These are phyloP conservation scores for Augochlora pura DNA, from an alignment of 1,140 invertebrate genomes.

Conservation along the genomic window DNA sequence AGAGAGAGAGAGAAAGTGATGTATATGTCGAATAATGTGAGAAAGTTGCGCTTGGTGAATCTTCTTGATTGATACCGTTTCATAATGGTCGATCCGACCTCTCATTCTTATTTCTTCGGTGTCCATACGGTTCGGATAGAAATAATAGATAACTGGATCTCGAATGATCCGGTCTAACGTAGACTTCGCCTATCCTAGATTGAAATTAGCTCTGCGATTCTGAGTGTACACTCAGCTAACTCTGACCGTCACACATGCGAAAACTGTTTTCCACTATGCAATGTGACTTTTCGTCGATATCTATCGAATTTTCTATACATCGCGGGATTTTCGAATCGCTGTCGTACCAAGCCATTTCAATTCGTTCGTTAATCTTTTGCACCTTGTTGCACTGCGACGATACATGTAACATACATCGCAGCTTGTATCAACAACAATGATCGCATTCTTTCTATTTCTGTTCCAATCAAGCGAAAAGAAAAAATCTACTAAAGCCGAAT, in stretches of 20 bases:
- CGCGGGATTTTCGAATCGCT: slow-evolving; percentile 5
- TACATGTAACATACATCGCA: too few relatives aligned
- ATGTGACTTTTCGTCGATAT: background rate
- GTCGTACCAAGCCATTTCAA: too few relatives aligned
- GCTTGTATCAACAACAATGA: too few relatives aligned
- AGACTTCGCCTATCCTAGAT: background rate
- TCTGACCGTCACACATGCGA: too few relatives aligned
- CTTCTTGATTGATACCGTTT: background rate
- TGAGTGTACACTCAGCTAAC: background rate
- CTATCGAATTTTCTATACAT: slow-evolving; percentile 33
- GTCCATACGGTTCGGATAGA: background rate
- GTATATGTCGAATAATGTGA: too few relatives aligned
- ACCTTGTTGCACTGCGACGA: too few relatives aligned
- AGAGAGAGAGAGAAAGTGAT: too few relatives aligned
- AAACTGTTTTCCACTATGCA: too few relatives aligned
- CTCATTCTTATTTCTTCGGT: background rate
- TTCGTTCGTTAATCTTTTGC: too few relatives aligned
- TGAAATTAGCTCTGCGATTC: background rate
- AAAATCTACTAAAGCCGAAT: too few relatives aligned
- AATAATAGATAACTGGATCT: background rate
- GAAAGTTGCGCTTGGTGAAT: background rate
- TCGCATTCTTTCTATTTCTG: too few relatives aligned
- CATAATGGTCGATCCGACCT: background rate
- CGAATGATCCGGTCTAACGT: background rate
- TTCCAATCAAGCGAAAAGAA: too few relatives aligned